These are phyloP conservation scores for Sinhomidia bicolor DNA, from an alignment of 2,888 invertebrate species.

Conservation along the genomic window DNA sequence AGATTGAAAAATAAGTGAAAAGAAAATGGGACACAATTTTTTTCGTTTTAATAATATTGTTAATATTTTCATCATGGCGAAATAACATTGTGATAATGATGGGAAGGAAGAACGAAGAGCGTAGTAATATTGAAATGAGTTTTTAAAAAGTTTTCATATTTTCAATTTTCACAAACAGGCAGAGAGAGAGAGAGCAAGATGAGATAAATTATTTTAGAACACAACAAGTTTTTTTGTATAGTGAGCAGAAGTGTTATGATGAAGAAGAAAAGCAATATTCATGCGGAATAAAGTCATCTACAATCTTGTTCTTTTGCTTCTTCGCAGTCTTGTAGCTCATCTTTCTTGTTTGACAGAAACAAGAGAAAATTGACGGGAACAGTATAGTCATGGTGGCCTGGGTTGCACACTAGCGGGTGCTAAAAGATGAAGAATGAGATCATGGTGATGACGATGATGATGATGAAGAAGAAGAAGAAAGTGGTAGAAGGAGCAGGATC, in stretches of 20 bases:
- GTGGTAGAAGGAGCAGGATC: constrained; percentile 18
- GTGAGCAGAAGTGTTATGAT: background rate
- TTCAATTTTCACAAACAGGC: too few species aligned
- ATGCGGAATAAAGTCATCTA: background rate
- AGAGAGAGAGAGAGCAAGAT: background rate
- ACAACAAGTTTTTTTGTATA: background rate
- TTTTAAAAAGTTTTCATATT: too few species aligned
- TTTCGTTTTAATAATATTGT: too few species aligned
- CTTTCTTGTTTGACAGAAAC: constrained; percentile 15
- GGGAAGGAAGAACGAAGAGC: background rate
- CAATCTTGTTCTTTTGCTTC: background rate
- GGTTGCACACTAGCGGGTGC: background rate
- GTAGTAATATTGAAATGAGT: too few species aligned
- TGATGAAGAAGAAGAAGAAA: background rate
- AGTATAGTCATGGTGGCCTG: background rate
- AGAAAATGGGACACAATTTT: too few species aligned
- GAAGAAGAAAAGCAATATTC: background rate
- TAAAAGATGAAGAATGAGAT: background rate
- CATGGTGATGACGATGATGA: too few species aligned
- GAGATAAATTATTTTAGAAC: constrained; percentile 1
- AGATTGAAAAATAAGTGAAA: too few species aligned
- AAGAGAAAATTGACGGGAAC: constrained; percentile 17
- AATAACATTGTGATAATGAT: background rate
- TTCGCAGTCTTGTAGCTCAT: background rate
- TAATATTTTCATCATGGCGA: too few species aligned